These are phyloP conservation scores for Mormyrus hasselquistii DNA, from an alignment of 2,797 vertebrate species.

Conservation along the genomic window DNA sequence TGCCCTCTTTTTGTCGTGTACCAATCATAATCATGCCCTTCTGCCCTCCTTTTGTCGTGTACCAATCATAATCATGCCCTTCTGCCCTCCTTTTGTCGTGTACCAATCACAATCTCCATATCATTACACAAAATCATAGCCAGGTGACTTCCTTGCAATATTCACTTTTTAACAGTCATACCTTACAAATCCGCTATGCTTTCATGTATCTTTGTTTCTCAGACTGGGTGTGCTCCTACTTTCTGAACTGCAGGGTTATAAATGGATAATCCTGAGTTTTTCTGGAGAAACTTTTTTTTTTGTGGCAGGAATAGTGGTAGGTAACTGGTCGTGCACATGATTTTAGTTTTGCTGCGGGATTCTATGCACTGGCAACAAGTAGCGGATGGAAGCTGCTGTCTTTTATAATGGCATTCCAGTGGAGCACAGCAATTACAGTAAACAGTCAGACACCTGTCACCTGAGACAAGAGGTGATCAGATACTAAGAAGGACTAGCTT, in stretches of 20 bases:
- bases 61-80: too few species aligned
- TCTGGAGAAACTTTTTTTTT: background rate
- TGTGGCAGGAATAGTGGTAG: background rate
- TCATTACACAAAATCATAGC: background rate
- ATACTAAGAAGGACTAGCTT: background rate
- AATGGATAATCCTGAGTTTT: background rate
- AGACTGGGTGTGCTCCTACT: background rate
- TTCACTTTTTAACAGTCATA: background rate
- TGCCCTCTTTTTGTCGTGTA: background rate
- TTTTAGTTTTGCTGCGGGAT: background rate
- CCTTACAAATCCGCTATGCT: background rate
- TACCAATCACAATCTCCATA: background rate
- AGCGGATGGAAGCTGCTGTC: background rate
- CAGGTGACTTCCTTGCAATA: background rate
- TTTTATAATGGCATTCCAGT: background rate
- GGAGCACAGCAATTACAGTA: background rate
- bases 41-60: too few species aligned
- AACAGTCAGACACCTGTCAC: background rate
- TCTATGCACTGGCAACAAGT: background rate
- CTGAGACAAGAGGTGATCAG: background rate
- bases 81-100: too few species aligned
- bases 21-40: background rate
- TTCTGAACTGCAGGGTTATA: background rate
- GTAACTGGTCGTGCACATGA: background rate
- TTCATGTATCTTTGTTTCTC: background rate